Base-by-base conservation (phyloP, 2,888 invertebrate genomes). In the Mimachlamys varia region DNA sequence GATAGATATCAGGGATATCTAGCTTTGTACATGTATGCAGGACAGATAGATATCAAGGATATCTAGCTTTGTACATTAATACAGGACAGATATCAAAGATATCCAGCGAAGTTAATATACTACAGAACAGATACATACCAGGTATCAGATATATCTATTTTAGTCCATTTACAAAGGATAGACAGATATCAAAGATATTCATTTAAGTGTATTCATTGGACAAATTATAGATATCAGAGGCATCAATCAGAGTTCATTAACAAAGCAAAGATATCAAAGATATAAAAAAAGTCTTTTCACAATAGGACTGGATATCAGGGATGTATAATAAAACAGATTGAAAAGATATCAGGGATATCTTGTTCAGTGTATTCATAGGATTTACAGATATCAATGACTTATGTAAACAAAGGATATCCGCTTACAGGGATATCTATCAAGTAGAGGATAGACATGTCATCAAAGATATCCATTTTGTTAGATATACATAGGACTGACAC, bases 81-180 rank as follows among this genome's bases (percentile, higher is more conserved):
- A n/a, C n/a, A 55, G 94, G 94, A 19, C 44, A 91, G 38, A 90
- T 76, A 76, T 91, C 50, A 62, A 13, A 33, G 76, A 76, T 76
- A 76, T 76, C 33, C 22, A 62, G 62, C 22, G n/a, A n/a, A n/a
- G n/a, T n/a, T n/a, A n/a, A n/a, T n/a, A n/a, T n/a, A n/a, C n/a
- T n/a, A n/a, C n/a, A n/a, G n/a, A n/a, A n/a, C n/a, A n/a, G n/a
- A n/a, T n/a, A n/a, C n/a, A n/a, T n/a, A n/a, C n/a, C n/a, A n/a
- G n/a, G n/a, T n/a, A n/a, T n/a, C n/a, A n/a, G n/a, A n/a, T n/a
- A n/a, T n/a, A n/a, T n/a, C n/a, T n/a, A n/a, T n/a, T n/a, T n/a
- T n/a, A n/a, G n/a, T n/a, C n/a, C n/a, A n/a, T n/a, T n/a, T n/a
- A n/a, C n/a, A n/a, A 22, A 53, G 2, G 15, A 12, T 33, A 15